Percentiles rank a stretch among this genome's conserved stretches.
Evolutionary conservation across 2,113 vertebrate species (phyloP).

Genomic region (Clupea harengus): DNA sequence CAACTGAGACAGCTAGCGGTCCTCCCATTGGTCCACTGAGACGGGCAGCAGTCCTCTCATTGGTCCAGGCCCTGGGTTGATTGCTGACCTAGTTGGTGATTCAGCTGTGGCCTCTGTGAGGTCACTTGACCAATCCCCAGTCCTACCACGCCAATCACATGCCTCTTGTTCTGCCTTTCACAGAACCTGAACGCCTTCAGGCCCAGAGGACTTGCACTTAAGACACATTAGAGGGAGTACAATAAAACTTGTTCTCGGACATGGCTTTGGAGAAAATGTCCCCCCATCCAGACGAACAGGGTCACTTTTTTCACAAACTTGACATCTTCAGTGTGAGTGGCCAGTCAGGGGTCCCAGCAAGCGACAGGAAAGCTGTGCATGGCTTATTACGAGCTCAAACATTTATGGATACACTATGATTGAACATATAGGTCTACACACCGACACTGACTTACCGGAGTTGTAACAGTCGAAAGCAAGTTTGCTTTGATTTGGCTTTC

Average conservation of each 20-base stretch:
- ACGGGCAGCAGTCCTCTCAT: too few species aligned
- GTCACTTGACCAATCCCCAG: too few species aligned
- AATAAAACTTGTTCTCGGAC: background rate
- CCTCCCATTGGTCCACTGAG: too few species aligned
- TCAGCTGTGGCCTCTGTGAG: too few species aligned
- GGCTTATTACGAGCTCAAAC: background rate
- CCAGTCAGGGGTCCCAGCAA: too few species aligned
- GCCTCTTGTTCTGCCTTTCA: background rate
- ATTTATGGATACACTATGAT: background rate
- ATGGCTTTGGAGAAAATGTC: background rate
- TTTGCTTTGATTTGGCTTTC: background rate
- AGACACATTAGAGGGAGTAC: background rate
- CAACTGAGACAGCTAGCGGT: too few species aligned
- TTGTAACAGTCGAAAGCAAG: background rate
- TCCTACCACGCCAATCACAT: background rate
- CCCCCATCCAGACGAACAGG: too few species aligned
- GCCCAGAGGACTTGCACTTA: background rate
- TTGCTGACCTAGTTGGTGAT: too few species aligned
- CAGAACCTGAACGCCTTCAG: background rate
- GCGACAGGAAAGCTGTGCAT: background rate
- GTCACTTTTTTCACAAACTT: background rate
- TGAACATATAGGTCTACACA: background rate
- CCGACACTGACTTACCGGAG: background rate
- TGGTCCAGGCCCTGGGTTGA: too few species aligned
- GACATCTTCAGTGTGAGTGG: background rate